A percentile compares a stretch with the other conserved stretches of the same genome.
phyloP scores from a whole-genome alignment of 2,888 invertebrate genomes.

The Laspeyria flexula region DNA sequence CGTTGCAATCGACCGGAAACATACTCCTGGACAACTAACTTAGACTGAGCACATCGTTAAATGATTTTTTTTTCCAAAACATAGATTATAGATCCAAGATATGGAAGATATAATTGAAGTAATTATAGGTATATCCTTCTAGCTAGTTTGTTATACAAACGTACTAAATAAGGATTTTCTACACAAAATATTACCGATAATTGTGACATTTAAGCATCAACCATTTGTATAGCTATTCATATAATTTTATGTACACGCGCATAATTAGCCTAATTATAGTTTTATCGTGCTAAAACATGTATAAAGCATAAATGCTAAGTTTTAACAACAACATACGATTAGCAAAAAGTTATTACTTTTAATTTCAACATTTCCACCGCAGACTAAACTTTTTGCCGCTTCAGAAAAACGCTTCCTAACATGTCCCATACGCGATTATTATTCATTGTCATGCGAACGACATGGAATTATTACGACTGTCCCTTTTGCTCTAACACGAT shows the following conservation, averaged over 20 bases:
- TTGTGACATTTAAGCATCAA: slow-evolving; percentile 20
- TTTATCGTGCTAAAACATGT: slow-evolving; percentile 13
- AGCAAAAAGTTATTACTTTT: slow-evolving; percentile 35
- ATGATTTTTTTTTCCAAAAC: slow-evolving; percentile 19
- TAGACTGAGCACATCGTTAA: slow-evolving; percentile 36
- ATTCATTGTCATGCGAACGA: slow-evolving; percentile 62
- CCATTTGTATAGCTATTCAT: slow-evolving; percentile 14
- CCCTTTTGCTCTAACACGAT: slow-evolving; percentile 39
- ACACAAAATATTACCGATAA: not conserved
- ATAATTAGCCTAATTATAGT: slow-evolving; percentile 16
- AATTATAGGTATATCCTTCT: not conserved
- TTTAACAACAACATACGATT: slow-evolving; percentile 15
- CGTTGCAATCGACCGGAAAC: slow-evolving; percentile 79
- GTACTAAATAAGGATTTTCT: not conserved
- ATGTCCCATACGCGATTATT: slow-evolving; percentile 55
- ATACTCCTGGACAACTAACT: slow-evolving; percentile 64
- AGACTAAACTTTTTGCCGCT: slow-evolving; percentile 23
- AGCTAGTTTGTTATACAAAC: not conserved
- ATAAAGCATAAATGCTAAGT: slow-evolving; percentile 7
- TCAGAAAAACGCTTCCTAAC: slow-evolving; percentile 56
- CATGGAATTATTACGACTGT: slow-evolving; percentile 39
- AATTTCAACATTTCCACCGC: slow-evolving; percentile 33
- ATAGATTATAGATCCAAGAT: not conserved
- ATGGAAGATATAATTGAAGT: not conserved
- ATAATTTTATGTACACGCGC: slow-evolving; percentile 18